These are phyloP conservation scores for Pseudomugil gertrudae DNA, from an alignment of 2,797 vertebrate species.

Conservation along the genomic window DNA sequence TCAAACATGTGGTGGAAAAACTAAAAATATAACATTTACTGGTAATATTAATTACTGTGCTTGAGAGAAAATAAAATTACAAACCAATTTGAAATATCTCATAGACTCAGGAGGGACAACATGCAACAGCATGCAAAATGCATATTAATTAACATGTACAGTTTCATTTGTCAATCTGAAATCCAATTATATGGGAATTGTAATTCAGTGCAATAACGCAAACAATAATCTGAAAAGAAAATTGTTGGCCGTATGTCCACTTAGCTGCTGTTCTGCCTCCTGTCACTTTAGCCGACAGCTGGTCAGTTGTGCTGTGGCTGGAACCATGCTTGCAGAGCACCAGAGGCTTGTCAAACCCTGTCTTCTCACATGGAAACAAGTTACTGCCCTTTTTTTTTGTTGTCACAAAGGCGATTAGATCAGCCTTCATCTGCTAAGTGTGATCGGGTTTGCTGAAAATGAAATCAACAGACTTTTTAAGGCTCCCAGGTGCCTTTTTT, in stretches of 20 bases:
- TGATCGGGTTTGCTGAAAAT: slow-evolving; percentile 33
- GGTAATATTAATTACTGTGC: slow-evolving; percentile 6
- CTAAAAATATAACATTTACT: not conserved
- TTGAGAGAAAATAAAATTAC: slow-evolving; percentile 15
- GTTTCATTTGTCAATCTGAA: slow-evolving; percentile 15
- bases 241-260: not conserved
- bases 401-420: slow-evolving; percentile 13
- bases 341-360: slow-evolving; percentile 14
- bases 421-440: slow-evolving; percentile 18
- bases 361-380: not conserved
- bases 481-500: not conserved
- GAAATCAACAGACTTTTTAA: slow-evolving; percentile 7
- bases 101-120: slow-evolving; percentile 12
- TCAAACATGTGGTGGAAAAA: not conserved
- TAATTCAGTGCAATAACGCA: slow-evolving; percentile 20
- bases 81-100: slow-evolving; percentile 20
- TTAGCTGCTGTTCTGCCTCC: not conserved
- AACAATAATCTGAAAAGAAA: slow-evolving; percentile 6
- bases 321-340: not conserved
- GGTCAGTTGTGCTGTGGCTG: slow-evolving; percentile 24
- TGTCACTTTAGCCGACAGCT: slow-evolving; percentile 18
- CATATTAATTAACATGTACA: slow-evolving; percentile 44
- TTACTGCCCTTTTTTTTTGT: slow-evolving; percentile 6
- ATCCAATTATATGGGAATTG: slow-evolving; percentile 17
- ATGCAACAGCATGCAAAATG: slow-evolving; percentile 33